These are phyloP conservation scores for Coluber constrictor DNA, from an alignment of 2,797 vertebrate genomes.

Conservation along the genomic window DNA sequence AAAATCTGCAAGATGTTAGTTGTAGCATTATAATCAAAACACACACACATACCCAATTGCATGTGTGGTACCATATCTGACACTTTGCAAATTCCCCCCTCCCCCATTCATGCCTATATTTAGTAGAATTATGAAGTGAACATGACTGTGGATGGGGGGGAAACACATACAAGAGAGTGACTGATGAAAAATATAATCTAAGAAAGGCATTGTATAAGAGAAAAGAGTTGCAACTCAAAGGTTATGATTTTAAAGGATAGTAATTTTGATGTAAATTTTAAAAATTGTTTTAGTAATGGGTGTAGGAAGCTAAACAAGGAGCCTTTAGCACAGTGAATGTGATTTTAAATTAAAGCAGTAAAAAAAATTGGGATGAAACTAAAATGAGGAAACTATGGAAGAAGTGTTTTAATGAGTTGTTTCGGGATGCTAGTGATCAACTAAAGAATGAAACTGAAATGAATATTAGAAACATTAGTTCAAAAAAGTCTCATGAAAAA, in stretches of 20 bases:
- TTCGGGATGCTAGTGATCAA: background rate
- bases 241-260: background rate
- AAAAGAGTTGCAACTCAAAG: background rate
- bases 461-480: background rate
- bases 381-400: background rate
- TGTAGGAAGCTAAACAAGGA: background rate
- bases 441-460: background rate
- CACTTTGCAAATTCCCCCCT: background rate
- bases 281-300: background rate
- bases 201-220: background rate
- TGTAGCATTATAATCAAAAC: too few species aligned
- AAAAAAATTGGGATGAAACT: background rate
- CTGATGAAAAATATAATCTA: background rate
- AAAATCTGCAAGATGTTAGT: too few species aligned
- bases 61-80: background rate
- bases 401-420: background rate
- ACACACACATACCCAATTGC: accelerated
- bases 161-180: background rate
- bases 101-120: background rate
- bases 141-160: background rate
- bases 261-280: background rate
- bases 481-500: background rate
- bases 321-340: background rate
- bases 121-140: background rate
- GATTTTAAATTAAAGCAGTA: background rate